phyloP scores from a whole-genome alignment of 2,888 invertebrate species.

The Steinernema carpocapsae region DNA sequence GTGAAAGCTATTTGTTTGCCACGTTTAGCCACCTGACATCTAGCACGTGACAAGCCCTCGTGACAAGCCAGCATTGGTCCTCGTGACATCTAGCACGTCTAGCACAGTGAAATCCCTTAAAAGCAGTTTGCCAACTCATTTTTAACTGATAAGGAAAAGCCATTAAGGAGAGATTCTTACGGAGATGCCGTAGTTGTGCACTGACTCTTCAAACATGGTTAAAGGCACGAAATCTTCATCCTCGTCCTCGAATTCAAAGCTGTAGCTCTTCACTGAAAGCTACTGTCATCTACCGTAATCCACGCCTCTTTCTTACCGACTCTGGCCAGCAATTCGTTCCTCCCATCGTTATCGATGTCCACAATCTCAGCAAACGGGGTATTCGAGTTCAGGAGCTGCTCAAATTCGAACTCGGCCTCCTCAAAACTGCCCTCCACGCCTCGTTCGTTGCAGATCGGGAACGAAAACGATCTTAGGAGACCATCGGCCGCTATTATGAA shows the following conservation, averaged over 20 bases:
- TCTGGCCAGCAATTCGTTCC: conserved; percentile 46
- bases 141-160: no score
- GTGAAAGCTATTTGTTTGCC: no score
- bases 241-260: conserved; percentile 39
- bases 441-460: conserved; percentile 29
- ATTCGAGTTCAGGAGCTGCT: conserved; percentile 49
- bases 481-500: conserved; percentile 42
- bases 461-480: conserved; percentile 44
- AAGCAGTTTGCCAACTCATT: no score
- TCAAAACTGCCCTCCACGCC: neutral
- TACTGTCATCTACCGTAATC: neutral
- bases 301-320: conserved; percentile 40
- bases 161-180: no score
- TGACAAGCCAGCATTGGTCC: no score
- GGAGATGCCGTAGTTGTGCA: conserved; percentile 50
- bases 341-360: conserved; percentile 47
- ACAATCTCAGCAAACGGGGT: conserved; percentile 47
- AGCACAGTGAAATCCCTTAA: no score
- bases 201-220: conserved; percentile 50
- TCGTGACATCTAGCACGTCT: no score
- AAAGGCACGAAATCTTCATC: conserved; percentile 41
- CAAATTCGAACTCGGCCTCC: neutral
- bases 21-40: no score
- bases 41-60: no score
- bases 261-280: conserved; percentile 49